A percentile compares a stretch with the other conserved stretches of the same genome.
Evolutionary conservation across 92 coral and sea anemone genomes (phyloP).

Genomic region (Phenganax subtilis): DNA sequence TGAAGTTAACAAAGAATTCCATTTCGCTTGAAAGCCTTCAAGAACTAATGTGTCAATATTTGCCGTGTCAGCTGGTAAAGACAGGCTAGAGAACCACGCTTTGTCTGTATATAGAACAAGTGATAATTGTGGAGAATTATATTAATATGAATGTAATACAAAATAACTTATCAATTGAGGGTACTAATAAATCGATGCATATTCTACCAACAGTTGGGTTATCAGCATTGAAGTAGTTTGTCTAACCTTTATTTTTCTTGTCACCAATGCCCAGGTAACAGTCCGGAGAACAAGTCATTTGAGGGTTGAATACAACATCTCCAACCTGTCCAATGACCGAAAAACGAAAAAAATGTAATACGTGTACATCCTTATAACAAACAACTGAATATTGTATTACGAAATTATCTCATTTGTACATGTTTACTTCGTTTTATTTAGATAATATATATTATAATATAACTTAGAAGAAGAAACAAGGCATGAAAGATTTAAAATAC

Average conservation of each 20-base stretch:
- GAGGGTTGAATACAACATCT: constrained; percentile 70
- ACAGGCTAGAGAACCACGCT: constrained; percentile 68
- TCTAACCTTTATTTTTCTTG: constrained; percentile 48
- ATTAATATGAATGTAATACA: not conserved
- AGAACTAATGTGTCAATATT: constrained; percentile 67
- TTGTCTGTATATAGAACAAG: constrained; percentile 9
- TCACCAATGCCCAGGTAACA: constrained; percentile 71
- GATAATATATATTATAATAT: not conserved
- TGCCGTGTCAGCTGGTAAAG: constrained; percentile 67
- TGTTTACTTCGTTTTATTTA: too few relatives aligned
- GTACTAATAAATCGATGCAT: not conserved
- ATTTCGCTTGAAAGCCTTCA: constrained; percentile 64
- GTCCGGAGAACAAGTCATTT: constrained; percentile 56
- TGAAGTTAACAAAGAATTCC: constrained; percentile 58
- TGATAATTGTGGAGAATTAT: not conserved
- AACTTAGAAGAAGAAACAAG: too few relatives aligned
- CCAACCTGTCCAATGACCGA: constrained; percentile 58
- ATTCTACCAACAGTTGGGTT: not conserved
- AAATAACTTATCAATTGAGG: not conserved
- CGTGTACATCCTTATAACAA: not conserved
- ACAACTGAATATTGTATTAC: not conserved
- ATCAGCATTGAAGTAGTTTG: too few relatives aligned
- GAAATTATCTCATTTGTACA: too few relatives aligned
- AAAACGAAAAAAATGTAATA: not conserved
- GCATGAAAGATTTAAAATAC: not conserved